Percentiles rank a stretch among this genome's conserved stretches.
These are phyloP conservation scores for Lepus oiostolus DNA, from an alignment of 2,797 vertebrate species.

Conservation along the genomic window DNA sequence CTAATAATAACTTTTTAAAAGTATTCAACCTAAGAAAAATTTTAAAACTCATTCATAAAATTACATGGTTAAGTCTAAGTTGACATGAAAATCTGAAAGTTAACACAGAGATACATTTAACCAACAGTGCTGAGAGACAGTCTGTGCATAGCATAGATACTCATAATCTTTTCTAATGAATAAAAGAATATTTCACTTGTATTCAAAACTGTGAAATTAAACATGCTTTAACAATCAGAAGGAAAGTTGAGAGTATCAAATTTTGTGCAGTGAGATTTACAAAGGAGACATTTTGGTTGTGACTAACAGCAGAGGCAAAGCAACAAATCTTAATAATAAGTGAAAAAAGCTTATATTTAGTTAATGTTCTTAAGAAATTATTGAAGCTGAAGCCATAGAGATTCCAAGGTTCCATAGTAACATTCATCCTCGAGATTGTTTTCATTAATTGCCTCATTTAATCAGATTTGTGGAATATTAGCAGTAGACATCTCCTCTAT, in stretches of 20 bases:
- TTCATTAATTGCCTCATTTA: background rate
- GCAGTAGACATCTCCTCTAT: background rate
- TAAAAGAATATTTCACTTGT: background rate
- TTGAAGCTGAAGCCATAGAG: background rate
- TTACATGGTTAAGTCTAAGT: slow-evolving; percentile 14
- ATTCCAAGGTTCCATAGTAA: background rate
- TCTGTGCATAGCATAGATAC: background rate
- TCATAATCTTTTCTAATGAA: background rate
- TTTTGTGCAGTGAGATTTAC: background rate
- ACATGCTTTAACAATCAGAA: slow-evolving; percentile 29
- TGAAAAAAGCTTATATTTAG: background rate
- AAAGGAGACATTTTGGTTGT: background rate
- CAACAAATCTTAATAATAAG: background rate
- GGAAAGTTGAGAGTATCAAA: background rate
- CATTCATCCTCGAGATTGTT: background rate
- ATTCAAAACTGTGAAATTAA: slow-evolving; percentile 60
- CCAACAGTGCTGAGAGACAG: background rate
- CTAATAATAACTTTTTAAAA: background rate
- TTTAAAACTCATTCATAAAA: slow-evolving; percentile 19
- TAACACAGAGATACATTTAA: slow-evolving; percentile 7
- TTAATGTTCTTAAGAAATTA: background rate
- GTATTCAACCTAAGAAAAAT: background rate
- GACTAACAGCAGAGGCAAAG: background rate
- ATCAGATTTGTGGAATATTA: background rate
- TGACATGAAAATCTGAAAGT: slow-evolving; percentile 30